A percentile compares a stretch with the other conserved stretches of the same genome.
phyloP scores from a whole-genome alignment of 1,140 invertebrate species.

The Drosophila miranda region DNA sequence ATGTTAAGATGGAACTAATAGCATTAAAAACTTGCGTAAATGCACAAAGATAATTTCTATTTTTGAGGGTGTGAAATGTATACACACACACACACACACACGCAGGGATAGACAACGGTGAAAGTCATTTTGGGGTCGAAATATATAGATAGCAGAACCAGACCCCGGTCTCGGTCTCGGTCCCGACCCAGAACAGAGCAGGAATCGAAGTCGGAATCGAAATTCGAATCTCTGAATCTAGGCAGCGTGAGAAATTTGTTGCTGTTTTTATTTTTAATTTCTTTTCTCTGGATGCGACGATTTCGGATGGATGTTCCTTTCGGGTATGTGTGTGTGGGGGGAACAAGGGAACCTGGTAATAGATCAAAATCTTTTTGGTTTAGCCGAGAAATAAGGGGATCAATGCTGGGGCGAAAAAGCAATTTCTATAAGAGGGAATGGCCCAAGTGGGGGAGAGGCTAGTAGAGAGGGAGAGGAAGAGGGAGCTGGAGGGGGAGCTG shows the following conservation, averaged over 20 bases:
- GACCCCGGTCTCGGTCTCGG: too few relatives aligned
- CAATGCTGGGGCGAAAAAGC: conserved; percentile 5
- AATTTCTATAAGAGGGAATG: conserved; percentile 11
- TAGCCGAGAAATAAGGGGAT: neutral
- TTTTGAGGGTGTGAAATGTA: conserved; percentile 79
- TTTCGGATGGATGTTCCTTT: conserved; percentile 19
- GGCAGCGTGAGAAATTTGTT: conserved; percentile 73
- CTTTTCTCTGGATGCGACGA: conserved; percentile 66
- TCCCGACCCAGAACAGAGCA: conserved; percentile 1
- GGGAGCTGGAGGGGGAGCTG: neutral
- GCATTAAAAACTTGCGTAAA: conserved; percentile 81
- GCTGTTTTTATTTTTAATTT: conserved; percentile 78
- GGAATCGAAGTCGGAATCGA: conserved; percentile 23
- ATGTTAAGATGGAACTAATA: conserved; percentile 78
- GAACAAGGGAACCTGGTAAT: conserved; percentile 14
- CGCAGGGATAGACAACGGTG: conserved; percentile 32
- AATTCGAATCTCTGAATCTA: conserved; percentile 32
- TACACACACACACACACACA: conserved; percentile 48
- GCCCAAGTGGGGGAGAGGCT: too few relatives aligned
- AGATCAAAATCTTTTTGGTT: conserved; percentile 27
- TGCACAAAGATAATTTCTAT: conserved; percentile 79
- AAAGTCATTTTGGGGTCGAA: conserved; percentile 72
- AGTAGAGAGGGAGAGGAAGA: too few relatives aligned
- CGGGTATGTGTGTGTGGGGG: neutral
- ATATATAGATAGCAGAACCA: conserved; percentile 30